Evolutionary conservation across 2,113 vertebrate species (phyloP).

Genomic region (Solea solea): DNA sequence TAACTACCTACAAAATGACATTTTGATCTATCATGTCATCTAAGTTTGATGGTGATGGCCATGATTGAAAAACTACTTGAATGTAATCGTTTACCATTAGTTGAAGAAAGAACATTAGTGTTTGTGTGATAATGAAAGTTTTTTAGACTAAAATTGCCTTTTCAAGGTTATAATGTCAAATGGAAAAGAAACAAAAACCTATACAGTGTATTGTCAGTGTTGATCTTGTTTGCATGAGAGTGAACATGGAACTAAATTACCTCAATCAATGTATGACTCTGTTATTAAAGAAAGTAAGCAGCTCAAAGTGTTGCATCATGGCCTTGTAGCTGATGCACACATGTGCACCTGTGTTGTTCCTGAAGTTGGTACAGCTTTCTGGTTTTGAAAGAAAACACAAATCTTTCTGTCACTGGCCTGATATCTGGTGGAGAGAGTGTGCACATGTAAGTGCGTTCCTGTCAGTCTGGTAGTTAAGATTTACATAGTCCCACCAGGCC

Average conservation of each 20-base stretch:
- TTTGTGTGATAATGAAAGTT: background rate
- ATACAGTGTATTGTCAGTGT: too few species aligned
- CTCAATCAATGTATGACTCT: too few species aligned
- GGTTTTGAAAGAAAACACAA: constrained; percentile 3
- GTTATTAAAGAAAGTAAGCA: too few species aligned
- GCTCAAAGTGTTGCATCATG: too few species aligned
- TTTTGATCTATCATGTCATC: constrained; percentile 34
- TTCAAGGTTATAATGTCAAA: background rate
- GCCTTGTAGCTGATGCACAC: too few species aligned
- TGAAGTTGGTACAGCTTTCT: background rate
- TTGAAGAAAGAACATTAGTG: background rate
- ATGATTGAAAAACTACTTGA: background rate
- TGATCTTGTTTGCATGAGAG: too few species aligned
- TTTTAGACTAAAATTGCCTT: background rate
- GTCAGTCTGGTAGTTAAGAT: constrained; percentile 59
- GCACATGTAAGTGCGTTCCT: background rate
- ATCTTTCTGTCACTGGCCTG: background rate
- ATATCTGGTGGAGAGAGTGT: constrained; percentile 23
- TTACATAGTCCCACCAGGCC: constrained; percentile 51
- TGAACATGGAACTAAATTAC: too few species aligned
- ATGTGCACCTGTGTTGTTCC: too few species aligned
- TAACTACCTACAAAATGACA: constrained; percentile 27
- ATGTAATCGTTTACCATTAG: background rate
- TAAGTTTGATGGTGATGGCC: constrained; percentile 32
- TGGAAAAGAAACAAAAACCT: background rate